Conservation (phyloP, 2,888 invertebrate species). For the Ferrisia virgata region DNA sequence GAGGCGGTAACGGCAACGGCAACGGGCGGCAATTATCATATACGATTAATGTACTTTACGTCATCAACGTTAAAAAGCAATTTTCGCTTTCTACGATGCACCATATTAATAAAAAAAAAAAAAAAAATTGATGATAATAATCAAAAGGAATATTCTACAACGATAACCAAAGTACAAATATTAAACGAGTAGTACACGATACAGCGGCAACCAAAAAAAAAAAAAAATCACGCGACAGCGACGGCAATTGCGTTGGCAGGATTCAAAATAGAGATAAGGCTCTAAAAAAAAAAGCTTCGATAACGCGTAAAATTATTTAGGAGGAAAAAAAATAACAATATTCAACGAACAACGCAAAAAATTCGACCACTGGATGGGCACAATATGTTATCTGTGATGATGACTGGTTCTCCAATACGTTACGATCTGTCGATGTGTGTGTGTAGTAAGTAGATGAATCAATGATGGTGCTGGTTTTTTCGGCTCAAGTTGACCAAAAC, state of each 20-base stretch:
- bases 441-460: no score
- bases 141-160: neutral
- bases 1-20: no score
- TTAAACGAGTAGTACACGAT: neutral
- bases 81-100: conserved; percentile 31
- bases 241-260: no score
- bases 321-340: neutral
- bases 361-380: neutral
- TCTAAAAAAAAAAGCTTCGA: neutral
- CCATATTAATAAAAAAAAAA: no score
- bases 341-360: conserved; percentile 1
- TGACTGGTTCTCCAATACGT: no score
- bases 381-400: no score
- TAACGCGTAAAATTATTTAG: neutral
- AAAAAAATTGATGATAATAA: neutral
- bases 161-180: neutral
- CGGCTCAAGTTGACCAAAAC: neutral
- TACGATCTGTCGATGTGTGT: no score
- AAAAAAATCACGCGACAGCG: neutral
- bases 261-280: neutral
- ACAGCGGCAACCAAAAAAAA: neutral
- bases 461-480: no score
- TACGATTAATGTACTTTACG: conserved; percentile 1
- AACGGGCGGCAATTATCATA: conserved; percentile 15
- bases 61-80: neutral